Conservation (phyloP, 2,113 vertebrate genomes). For the Dermatemys mawii region DNA sequence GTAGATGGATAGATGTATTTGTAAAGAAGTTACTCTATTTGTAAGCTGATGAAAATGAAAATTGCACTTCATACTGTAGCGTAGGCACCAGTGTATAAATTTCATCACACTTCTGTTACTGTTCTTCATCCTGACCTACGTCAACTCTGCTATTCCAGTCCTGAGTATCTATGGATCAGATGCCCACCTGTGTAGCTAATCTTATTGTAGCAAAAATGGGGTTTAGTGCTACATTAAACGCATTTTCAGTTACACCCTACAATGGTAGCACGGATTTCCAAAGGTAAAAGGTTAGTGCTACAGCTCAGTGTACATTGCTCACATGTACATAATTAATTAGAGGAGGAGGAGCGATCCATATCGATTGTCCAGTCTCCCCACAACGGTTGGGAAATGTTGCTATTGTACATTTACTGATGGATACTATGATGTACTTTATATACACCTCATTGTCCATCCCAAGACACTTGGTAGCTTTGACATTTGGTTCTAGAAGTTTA, state of each 20-base stretch:
- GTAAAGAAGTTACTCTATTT: background rate
- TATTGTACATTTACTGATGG: background rate
- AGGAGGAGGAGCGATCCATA: background rate
- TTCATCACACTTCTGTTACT: conserved; percentile 15
- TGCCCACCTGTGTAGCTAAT: background rate
- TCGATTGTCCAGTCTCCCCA: background rate
- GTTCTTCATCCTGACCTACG: conserved; percentile 49
- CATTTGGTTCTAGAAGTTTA: conserved; percentile 20
- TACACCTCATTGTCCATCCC: conserved; percentile 28
- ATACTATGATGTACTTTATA: conserved; percentile 1
- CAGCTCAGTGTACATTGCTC: conserved; percentile 19
- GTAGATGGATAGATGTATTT: background rate
- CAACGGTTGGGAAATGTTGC: background rate
- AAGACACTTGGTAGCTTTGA: conserved; percentile 2
- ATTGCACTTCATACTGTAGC: conserved; percentile 23
- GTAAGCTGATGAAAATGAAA: conserved; percentile 11
- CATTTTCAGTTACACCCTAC: background rate
- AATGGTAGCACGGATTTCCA: background rate
- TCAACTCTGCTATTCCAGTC: conserved; percentile 32
- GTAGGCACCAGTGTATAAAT: background rate
- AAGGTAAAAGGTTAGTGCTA: conserved; percentile 23
- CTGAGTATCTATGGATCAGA: conserved; percentile 14
- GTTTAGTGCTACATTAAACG: conserved; percentile 21
- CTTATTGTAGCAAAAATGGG: conserved; percentile 43
- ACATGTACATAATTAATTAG: background rate